Conservation (phyloP, 2,797 vertebrate genomes). For the Acanthiza pusilla region DNA sequence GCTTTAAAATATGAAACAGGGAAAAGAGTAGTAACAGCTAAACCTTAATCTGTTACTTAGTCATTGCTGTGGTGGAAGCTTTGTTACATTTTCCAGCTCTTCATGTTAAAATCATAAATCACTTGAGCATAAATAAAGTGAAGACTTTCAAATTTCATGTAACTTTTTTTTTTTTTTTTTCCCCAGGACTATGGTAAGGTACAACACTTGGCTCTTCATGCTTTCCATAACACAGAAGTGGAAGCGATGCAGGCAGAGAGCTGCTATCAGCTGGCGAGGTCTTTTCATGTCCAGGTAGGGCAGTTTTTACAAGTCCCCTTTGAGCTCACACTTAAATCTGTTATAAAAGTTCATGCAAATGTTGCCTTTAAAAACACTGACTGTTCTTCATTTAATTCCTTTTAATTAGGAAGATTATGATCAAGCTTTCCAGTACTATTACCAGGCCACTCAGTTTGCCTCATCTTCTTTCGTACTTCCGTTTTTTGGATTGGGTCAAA, state of each 20-base stretch:
- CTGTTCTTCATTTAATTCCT: background rate
- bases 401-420: constrained; percentile 92
- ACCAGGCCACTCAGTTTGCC: constrained; percentile 98
- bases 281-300: constrained; percentile 95
- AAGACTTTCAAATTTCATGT: background rate
- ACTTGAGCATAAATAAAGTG: background rate
- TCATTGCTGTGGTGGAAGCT: background rate
- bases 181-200: constrained; percentile 97
- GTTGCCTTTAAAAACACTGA: background rate
- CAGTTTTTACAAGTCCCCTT: background rate
- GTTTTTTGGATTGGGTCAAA: constrained; percentile 97
- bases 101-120: background rate
- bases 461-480: constrained; percentile 96
- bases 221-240: constrained; percentile 98
- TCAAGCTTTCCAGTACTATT: constrained; percentile 99
- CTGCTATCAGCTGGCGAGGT: constrained; percentile 96
- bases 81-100: background rate
- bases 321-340: background rate
- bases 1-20: background rate
- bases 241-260: constrained; percentile 99
- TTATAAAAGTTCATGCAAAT: background rate
- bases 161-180: background rate
- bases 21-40: background rate
- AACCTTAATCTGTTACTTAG: background rate
- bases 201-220: constrained; percentile 96